phyloP scores from a whole-genome alignment of 2,113 vertebrate species.

The Lampris megalopsis region DNA sequence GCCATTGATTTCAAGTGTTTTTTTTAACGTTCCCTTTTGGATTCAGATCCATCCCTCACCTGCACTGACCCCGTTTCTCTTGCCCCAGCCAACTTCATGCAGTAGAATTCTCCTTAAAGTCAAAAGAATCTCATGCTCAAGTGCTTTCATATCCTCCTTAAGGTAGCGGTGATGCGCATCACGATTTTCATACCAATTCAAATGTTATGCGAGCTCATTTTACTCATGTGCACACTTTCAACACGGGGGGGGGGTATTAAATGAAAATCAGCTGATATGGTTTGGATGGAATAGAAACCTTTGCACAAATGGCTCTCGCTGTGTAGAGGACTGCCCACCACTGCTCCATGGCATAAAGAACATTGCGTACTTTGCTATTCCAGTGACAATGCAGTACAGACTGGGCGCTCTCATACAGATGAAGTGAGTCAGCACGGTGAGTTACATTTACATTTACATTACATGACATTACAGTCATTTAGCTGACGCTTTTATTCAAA shows the following conservation, averaged over 20 bases:
- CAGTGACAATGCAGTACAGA: slow-evolving; percentile 31
- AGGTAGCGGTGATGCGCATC: too few relatives aligned
- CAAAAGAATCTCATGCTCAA: not conserved
- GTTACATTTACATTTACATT: too few relatives aligned
- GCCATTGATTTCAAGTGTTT: slow-evolving; percentile 20
- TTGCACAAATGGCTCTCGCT: too few relatives aligned
- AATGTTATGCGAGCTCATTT: too few relatives aligned
- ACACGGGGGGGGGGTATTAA: too few relatives aligned
- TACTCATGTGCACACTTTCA: too few relatives aligned
- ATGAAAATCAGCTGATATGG: too few relatives aligned
- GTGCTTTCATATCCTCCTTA: slow-evolving; percentile 38
- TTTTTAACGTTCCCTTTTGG: slow-evolving; percentile 12
- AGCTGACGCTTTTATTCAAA: too few relatives aligned
- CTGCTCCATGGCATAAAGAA: not conserved
- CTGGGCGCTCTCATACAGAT: slow-evolving; percentile 17
- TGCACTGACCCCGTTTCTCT: not conserved
- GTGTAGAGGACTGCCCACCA: too few relatives aligned
- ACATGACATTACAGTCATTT: too few relatives aligned
- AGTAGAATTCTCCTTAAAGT: slow-evolving; percentile 11
- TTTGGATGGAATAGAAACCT: too few relatives aligned
- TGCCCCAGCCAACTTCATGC: not conserved
- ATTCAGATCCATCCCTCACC: slow-evolving; percentile 22
- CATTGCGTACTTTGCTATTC: slow-evolving; percentile 18
- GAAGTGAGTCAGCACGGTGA: slow-evolving; percentile 4
- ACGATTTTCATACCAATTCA: too few relatives aligned